Conservation (phyloP, 2,797 vertebrate genomes). For the Periophthalmus magnuspinnatus region DNA sequence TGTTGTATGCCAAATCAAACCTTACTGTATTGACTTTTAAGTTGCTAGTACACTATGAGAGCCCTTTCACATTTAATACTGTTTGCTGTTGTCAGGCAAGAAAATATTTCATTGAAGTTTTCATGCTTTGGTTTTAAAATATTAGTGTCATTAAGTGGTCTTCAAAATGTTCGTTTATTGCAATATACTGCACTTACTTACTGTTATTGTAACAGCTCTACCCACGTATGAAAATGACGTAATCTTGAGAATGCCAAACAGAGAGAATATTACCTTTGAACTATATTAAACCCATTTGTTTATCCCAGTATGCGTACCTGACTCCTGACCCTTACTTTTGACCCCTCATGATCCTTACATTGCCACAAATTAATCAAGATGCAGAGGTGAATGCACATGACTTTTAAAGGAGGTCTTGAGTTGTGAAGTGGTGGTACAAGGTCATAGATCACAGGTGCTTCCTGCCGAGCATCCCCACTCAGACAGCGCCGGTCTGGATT, state of each 20-base stretch:
- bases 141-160: background rate
- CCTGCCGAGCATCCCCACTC: constrained; percentile 47
- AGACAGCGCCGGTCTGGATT: constrained; percentile 53
- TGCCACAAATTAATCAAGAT: constrained; percentile 4
- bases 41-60: too few relatives aligned
- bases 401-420: background rate
- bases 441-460: constrained; percentile 55
- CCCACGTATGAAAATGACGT: background rate
- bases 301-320: background rate
- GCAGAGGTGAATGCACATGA: constrained; percentile 3
- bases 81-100: background rate
- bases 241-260: background rate
- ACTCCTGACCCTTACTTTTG: background rate
- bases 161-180: background rate
- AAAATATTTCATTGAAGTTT: background rate
- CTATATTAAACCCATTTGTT: background rate
- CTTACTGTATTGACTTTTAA: too few relatives aligned
- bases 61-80: too few relatives aligned
- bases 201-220: background rate
- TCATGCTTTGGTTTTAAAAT: background rate
- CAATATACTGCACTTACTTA: background rate
- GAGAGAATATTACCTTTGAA: background rate
- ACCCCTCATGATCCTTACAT: background rate
- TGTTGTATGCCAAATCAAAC: too few relatives aligned
- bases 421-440: constrained; percentile 29